Conservation (phyloP, 1,140 invertebrate species). For the Aphelenchoides besseyi region DNA sequence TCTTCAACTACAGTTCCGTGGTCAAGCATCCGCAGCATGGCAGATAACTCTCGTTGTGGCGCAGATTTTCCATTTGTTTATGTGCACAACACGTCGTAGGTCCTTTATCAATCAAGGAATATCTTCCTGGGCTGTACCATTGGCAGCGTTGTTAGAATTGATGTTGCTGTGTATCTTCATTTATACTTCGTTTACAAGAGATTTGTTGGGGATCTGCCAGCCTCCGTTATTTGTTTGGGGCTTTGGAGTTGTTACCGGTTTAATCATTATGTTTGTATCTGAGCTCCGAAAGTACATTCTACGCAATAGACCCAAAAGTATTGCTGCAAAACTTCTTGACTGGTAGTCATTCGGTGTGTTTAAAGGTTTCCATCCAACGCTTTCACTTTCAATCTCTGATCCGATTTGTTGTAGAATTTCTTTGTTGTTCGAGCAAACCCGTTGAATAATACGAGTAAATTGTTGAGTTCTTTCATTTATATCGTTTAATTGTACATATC, state of each 20-base stretch:
- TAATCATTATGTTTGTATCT: constrained; percentile 30
- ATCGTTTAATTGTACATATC: no score
- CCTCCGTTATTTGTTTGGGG: constrained; percentile 32
- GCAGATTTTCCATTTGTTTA: constrained; percentile 36
- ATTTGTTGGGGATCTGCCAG: constrained; percentile 25
- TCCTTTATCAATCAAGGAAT: constrained; percentile 41
- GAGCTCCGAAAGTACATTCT: constrained; percentile 32
- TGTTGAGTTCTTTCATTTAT: no score
- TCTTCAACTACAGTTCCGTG: constrained; percentile 46
- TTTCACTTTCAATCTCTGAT: neutral
- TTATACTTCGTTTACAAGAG: constrained; percentile 30
- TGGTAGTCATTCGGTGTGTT: neutral
- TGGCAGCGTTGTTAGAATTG: constrained; percentile 31
- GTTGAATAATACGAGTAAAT: no score
- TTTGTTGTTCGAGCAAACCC: no score
- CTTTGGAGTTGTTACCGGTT: constrained; percentile 23
- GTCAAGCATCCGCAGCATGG: constrained; percentile 52
- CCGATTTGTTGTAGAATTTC: no score
- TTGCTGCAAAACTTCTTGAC: neutral
- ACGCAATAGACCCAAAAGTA: neutral
- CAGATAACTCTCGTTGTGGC: constrained; percentile 44
- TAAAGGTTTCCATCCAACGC: neutral
- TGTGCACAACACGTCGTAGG: constrained; percentile 43
- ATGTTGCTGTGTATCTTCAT: constrained; percentile 25
- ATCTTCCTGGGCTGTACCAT: constrained; percentile 24